phyloP scores from a whole-genome alignment of 53 echinoderm and acorn worm species.

The Echinarachnius parma region DNA sequence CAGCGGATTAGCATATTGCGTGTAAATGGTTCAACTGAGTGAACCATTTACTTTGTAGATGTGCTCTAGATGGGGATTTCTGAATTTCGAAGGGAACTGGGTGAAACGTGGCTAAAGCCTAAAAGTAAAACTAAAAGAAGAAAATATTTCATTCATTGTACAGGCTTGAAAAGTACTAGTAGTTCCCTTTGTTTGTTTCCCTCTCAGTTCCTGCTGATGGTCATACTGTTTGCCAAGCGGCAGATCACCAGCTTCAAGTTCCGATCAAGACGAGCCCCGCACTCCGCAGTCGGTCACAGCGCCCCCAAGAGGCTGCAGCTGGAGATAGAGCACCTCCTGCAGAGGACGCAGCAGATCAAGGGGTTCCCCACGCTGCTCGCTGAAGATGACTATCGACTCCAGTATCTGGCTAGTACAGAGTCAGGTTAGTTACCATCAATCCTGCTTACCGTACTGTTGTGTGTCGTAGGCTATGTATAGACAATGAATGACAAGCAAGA shows the following conservation, averaged over 20 bases:
- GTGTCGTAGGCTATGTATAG: no score
- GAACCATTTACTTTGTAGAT: no score
- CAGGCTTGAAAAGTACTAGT: background rate
- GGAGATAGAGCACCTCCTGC: conserved; percentile 69
- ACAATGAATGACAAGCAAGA: no score
- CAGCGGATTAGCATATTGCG: no score
- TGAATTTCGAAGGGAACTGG: no score
- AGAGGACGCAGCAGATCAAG: conserved; percentile 61
- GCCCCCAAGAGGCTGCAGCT: conserved; percentile 72
- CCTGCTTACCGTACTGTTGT: no score
- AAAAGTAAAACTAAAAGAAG: no score
- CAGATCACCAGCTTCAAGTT: conserved; percentile 88
- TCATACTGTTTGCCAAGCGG: conserved; percentile 84
- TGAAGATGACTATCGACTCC: conserved; percentile 82
- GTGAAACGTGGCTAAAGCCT: no score
- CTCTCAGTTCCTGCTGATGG: conserved; percentile 66
- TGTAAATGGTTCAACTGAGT: no score
- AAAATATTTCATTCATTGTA: no score
- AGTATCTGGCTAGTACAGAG: conserved; percentile 44
- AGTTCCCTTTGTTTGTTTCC: background rate
- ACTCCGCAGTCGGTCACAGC: conserved; percentile 76
- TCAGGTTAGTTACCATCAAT: no score
- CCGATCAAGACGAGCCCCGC: conserved; percentile 78
- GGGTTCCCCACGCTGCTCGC: conserved; percentile 80
- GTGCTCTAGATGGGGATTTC: no score